Evolutionary conservation across 1,140 invertebrate genomes (phyloP).

Genomic region (Cherax quadricarinatus): DNA sequence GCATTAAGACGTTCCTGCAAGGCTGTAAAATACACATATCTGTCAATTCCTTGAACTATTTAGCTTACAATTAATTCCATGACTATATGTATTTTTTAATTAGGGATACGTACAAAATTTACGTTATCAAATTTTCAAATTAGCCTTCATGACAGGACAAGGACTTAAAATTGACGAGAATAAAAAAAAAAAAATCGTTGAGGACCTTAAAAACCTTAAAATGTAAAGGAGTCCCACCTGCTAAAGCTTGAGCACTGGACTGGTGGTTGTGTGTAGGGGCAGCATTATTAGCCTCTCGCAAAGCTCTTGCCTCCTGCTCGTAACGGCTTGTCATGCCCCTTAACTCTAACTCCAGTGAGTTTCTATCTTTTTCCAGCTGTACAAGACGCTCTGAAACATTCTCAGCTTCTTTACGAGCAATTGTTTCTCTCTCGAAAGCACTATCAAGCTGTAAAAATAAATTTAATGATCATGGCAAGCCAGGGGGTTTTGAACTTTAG

Average conservation of each 20-base stretch:
- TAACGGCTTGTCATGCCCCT: conserved; percentile 91
- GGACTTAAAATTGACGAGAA: too few species aligned
- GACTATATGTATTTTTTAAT: too few species aligned
- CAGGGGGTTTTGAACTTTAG: not conserved
- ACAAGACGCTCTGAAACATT: conserved; percentile 88
- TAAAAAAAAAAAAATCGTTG: too few species aligned
- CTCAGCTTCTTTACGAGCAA: conserved; percentile 85
- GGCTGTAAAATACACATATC: conserved; percentile 74
- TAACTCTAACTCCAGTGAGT: conserved; percentile 89
- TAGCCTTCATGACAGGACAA: too few species aligned
- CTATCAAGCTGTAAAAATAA: conserved; percentile 82
- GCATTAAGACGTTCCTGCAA: conserved; percentile 77
- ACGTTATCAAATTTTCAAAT: too few species aligned
- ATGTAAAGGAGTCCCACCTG: conserved; percentile 40
- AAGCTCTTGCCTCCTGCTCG: conserved; percentile 81
- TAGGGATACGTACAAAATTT: too few species aligned
- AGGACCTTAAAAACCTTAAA: too few species aligned
- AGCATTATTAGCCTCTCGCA: conserved; percentile 68
- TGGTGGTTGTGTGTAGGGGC: conserved; percentile 59
- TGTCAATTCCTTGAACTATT: not conserved
- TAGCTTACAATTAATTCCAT: too few species aligned
- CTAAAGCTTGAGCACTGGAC: conserved; percentile 65
- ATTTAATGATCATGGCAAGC: not conserved
- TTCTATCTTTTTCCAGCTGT: conserved; percentile 91
- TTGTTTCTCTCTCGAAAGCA: conserved; percentile 83